Conservation (phyloP, 2,888 invertebrate species). For the Brenthis hecate region DNA sequence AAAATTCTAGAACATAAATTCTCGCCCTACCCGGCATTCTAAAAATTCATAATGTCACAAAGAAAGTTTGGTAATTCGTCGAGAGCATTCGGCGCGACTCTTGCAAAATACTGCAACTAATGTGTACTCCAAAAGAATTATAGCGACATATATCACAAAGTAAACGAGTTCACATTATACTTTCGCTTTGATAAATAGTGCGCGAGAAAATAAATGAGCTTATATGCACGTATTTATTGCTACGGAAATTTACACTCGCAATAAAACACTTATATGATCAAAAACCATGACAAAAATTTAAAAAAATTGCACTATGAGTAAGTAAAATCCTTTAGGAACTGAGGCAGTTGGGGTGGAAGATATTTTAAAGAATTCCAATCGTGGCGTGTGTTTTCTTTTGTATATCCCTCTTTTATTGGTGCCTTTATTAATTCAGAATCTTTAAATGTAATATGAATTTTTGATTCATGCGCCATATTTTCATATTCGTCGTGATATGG, state of each 20-base stretch:
- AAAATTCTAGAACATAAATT: slow-evolving; percentile 37
- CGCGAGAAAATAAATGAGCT: slow-evolving; percentile 6
- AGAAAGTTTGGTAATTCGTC: slow-evolving; percentile 35
- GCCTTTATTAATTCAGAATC: no score
- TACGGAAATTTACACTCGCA: neutral
- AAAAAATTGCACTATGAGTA: slow-evolving; percentile 12
- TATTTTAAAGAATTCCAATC: slow-evolving; percentile 54
- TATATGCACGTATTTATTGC: slow-evolving; percentile 17
- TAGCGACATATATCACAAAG: slow-evolving; percentile 26
- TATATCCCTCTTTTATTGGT: neutral
- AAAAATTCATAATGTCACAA: slow-evolving; percentile 37
- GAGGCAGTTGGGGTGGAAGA: slow-evolving; percentile 63
- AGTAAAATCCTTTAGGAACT: slow-evolving; percentile 48
- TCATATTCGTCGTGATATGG: neutral
- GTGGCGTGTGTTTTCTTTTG: slow-evolving; percentile 1
- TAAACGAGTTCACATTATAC: slow-evolving; percentile 23
- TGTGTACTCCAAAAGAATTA: slow-evolving; percentile 31
- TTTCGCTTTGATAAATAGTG: slow-evolving; percentile 11
- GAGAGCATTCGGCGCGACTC: slow-evolving; percentile 6
- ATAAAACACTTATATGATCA: slow-evolving; percentile 6
- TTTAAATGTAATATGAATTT: neutral
- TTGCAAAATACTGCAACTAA: slow-evolving; percentile 35
- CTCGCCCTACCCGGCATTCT: slow-evolving; percentile 29
- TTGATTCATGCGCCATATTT: neutral
- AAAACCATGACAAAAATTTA: slow-evolving; percentile 20